phyloP scores from a whole-genome alignment of 1,140 invertebrate species.

The Diorhabda elongata region DNA sequence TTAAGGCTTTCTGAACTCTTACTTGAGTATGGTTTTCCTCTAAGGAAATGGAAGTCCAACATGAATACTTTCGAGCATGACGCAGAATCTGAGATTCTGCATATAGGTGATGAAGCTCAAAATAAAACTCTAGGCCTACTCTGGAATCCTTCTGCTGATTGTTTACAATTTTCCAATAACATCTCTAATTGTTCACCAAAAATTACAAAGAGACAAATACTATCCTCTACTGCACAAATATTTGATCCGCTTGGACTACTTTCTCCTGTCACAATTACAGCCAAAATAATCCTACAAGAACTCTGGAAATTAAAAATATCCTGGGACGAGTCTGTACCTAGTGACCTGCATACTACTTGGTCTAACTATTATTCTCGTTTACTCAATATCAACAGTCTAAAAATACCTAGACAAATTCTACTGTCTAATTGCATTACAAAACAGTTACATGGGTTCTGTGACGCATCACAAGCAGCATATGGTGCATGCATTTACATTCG shows the following conservation, averaged over 20 bases:
- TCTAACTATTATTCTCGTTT: no score
- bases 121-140: constrained; percentile 24
- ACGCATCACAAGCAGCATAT: no score
- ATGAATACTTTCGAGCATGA: background rate
- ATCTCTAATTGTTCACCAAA: no score
- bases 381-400: no score
- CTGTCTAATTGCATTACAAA: no score
- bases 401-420: no score
- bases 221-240: constrained; percentile 12
- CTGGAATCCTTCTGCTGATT: constrained; percentile 21
- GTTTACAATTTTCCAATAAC: constrained; percentile 18
- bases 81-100: background rate
- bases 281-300: constrained; percentile 19
- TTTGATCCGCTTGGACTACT: constrained; percentile 19
- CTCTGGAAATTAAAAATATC: constrained; percentile 13
- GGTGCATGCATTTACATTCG: no score
- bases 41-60: constrained; percentile 8
- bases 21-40: background rate
- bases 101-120: constrained; percentile 10
- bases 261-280: constrained; percentile 4
- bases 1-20: background rate
- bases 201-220: no score
- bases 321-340: constrained; percentile 29
- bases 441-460: no score
- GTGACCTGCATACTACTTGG: constrained; percentile 23